Base-by-base conservation (phyloP, 2,888 invertebrate genomes). In the Xylota sylvarum region DNA sequence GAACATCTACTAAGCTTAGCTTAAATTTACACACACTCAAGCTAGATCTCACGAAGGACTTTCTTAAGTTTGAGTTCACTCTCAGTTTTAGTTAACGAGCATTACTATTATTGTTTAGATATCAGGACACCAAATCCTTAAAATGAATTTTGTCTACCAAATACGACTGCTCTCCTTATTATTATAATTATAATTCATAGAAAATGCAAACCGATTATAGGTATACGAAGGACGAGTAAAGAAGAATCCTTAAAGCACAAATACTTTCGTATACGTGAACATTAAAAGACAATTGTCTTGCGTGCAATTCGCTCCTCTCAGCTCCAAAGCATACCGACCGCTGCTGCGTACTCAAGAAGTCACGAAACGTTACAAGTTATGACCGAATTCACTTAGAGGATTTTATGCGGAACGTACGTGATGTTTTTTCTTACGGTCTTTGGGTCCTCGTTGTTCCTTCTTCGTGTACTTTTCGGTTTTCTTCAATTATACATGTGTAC, bases 391-490 rank as follows among this genome's bases (percentile, higher is more conserved):
- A 91, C 90, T 91, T 91, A 91, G 90, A 89, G 90, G 90, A 90
- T 91, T 91, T 91, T 91, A 91, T 91, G 91, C 90, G 90, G 90
- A 91, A 89, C 88, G 89, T 91, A 91, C 90, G 90, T 90, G 90
- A 86, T 73, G 82, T 82, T 82, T 86, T 81, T 62, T 58, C 56
- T 52, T 62, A 78, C 72, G 64, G 56, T 69, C 65, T 73, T 80
- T 12, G 37, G 62, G 52, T 72, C 48, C 48, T 48, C 19, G 37
- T 10, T 46, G 32, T 43, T 60, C 58, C 40, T 9, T 64, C 55
- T 17, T 35, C 43, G 10, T 74, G 30, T 43, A 48, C 37, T 64
- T 40, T 64, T 58, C 17, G 58, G 60, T 55, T 64, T 73, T 10
- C 50, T 69, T 74, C 86, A 86, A 86, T 86, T 86, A 82, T 86